These are phyloP conservation scores for Arvicanthis niloticus DNA, from an alignment of 2,113 vertebrate species.

Conservation along the genomic window DNA sequence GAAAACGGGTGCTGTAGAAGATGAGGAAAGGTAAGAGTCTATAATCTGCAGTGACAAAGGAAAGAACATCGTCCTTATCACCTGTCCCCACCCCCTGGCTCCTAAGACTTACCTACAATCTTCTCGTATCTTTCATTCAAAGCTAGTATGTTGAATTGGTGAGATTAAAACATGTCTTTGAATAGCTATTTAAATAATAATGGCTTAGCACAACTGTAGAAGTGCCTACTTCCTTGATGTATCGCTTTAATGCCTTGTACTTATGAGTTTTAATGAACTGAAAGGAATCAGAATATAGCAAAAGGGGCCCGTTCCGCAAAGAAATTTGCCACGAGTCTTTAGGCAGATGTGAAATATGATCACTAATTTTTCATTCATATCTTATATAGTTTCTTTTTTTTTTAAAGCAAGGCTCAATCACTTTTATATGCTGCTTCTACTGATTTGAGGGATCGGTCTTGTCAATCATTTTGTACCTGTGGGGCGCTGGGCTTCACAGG, in stretches of 20 bases:
- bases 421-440: not conserved
- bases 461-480: not conserved
- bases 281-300: not conserved
- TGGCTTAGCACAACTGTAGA: not conserved
- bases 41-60: not conserved
- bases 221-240: not conserved
- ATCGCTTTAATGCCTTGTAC: not conserved
- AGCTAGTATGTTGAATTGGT: conserved; percentile 24
- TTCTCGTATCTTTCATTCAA: conserved; percentile 9
- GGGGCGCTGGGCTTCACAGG: not conserved
- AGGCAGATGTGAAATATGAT: not conserved
- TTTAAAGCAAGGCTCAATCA: not conserved
- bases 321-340: not conserved
- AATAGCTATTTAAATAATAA: conserved; percentile 2
- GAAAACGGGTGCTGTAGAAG: not conserved
- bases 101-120: conserved; percentile 15
- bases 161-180: conserved; percentile 31
- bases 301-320: not conserved
- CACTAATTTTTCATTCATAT: conserved; percentile 5
- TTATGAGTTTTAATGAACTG: conserved; percentile 22
- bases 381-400: not conserved
- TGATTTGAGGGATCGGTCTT: not conserved
- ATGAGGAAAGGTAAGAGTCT: not conserved
- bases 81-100: not conserved
- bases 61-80: not conserved